phyloP scores from a whole-genome alignment of 2,113 vertebrate genomes.

The Vombatus ursinus region DNA sequence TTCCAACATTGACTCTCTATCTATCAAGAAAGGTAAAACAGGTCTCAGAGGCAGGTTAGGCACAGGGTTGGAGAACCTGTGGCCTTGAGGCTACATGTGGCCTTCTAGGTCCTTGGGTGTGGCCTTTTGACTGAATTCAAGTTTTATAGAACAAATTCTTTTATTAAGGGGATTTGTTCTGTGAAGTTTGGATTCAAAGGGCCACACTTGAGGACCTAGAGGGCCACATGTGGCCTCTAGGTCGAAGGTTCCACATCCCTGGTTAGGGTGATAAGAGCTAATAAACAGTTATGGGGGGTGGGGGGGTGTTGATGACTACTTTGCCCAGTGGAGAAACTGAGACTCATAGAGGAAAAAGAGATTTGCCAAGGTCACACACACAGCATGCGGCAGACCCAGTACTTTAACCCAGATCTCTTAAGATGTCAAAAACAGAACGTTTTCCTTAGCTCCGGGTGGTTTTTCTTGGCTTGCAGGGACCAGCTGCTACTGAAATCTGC shows the following conservation, averaged over 20 bases:
- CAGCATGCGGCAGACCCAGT: not conserved
- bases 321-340: not conserved
- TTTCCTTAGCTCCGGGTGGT: not conserved
- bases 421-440: not conserved
- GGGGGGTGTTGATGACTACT: not conserved
- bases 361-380: not conserved
- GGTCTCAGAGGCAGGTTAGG: not conserved
- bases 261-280: not conserved
- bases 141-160: too few species aligned
- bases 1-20: not conserved
- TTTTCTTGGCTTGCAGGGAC: not conserved
- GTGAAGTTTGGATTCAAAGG: too few species aligned
- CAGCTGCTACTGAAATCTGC: not conserved
- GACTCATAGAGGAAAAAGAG: not conserved
- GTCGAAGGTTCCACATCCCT: too few species aligned
- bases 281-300: not conserved
- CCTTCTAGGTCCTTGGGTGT: too few species aligned
- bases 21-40: not conserved
- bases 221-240: too few species aligned
- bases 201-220: too few species aligned
- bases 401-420: not conserved
- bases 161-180: too few species aligned
- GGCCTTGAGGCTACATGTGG: too few species aligned
- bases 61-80: too few species aligned
- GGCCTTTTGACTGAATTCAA: too few species aligned